Base-by-base conservation (phyloP, 2,888 invertebrate species). In the Deilephila porcellus region DNA sequence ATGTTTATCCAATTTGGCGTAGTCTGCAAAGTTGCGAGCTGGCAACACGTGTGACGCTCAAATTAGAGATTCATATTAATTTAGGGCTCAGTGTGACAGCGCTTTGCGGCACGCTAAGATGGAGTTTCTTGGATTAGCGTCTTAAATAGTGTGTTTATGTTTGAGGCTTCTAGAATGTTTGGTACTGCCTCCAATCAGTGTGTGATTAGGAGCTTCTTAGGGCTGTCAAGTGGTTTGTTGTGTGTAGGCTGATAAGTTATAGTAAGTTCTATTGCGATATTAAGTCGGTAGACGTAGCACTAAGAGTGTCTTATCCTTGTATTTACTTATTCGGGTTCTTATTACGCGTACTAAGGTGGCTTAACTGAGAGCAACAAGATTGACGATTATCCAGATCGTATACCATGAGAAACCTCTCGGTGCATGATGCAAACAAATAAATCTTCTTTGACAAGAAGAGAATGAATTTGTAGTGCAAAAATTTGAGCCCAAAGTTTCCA, bases 41-140 rank as follows among this genome's bases (percentile, higher is more conserved):
- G 86, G 93, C 91, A 93, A 90, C 93, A 93, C 92, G 92, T 94
- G 94, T 91, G 91, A 87, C 88, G 91, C 89, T 87, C 90, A 93
- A 93, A 94, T 94, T 93, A 93, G 92, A 91, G 92, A 94, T 94
- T 93, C 93, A 93, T 94, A 93, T 93, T 94, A 93, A 94, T 93
- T 93, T 92, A 89, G 87, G 88, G 88, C 88, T 88, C 88, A 87
- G 86, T 88, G 86, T 88, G 89, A 89, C 90, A 90, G 85, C 86
- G 84, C 85, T 86, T 84, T 87, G 87, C 81, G 84, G 85, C 81
- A 78, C 80, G 76, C 81, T 79, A 81, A 75, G 78, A 78, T 82
- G 80, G 81, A 89, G 86, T 88, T 86, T 81, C 83, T 82, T 83
- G 78, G 85, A 84, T 84, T 85, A 82, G 81, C 81, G 81, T 82